Evolutionary conservation across 2,888 invertebrate species (phyloP), one percentile per base, ranked within the genome.

Genomic region (Ypsolopha sequella): DNA sequence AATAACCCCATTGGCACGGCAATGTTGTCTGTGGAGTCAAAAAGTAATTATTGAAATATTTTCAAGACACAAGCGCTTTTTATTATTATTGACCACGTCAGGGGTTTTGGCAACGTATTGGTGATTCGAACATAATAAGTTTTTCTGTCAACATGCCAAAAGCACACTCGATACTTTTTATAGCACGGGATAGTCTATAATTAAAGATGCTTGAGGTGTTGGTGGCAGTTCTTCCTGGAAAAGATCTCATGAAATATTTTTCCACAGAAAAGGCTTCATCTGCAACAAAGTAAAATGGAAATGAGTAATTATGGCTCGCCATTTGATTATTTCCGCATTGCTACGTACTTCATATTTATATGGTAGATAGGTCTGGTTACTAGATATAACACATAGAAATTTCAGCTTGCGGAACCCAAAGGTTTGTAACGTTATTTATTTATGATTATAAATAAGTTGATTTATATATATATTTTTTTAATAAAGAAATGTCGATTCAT

Each of bases 31-130:
- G 43, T 6, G 43, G 43, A 6, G 10, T 4, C 24, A 24, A 24
- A 24, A 24, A 24, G 24, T 24, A 24, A 24, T 24, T 24, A 24
- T 24, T 24, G 2, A 7, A 43, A n/a, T 7, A 43, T 43, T 13
- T 11, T 43, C 36, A 33, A 45, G 41, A 14, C 41, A 47, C 41
- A 51, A 47, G 51, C 35, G 46, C 38, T 46, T 53, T 41, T 50
- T 35, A 41, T 34, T 36, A 36, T 48, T 48, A 36, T 35, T 50
- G 49, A 41, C 14, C 24, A 14, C 14, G 7, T 35, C 36, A 13
- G 59, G 61, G 10, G 9, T 24, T 33, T 3, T n/a, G 34, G 14
- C 38, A 49, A 35, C 49, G 49, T 39, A 49, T 49, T n/a, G 49
- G n/a, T 39, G 38, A 34, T 11, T 33, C 49, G 11, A 49, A 38